Percentiles rank a stretch among this genome's conserved stretches.
phyloP scores from a whole-genome alignment of 2,888 invertebrate genomes.

The Apantesis nais region DNA sequence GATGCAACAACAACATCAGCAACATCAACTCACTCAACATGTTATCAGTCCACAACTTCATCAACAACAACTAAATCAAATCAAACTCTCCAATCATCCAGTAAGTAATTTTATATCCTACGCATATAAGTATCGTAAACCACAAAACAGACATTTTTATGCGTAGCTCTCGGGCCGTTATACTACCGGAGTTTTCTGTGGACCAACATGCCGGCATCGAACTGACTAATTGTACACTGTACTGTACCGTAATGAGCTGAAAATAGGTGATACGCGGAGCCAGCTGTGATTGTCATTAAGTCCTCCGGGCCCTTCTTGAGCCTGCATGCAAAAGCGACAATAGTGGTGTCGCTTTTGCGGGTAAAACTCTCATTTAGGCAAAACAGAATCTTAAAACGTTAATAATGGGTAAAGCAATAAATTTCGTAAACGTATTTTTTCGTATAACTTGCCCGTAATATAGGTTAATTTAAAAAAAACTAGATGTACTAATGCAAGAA shows the following conservation, averaged over 20 bases:
- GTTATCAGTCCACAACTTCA: conserved; percentile 66
- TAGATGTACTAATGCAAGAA: no score
- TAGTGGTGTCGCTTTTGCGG: no score
- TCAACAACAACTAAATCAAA: conserved; percentile 69
- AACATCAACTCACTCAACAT: conserved; percentile 69
- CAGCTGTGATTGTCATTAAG: background rate
- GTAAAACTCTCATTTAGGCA: background rate
- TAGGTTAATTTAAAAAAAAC: no score
- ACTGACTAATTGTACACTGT: no score
- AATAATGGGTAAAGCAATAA: no score
- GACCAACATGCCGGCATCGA: background rate
- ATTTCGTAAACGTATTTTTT: no score
- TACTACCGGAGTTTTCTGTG: no score
- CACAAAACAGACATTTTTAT: background rate
- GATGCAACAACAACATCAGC: conserved; percentile 50
- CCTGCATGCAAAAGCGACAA: background rate
- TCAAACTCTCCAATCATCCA: conserved; percentile 73
- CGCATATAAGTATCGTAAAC: background rate
- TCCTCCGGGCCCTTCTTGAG: background rate
- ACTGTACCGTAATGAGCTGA: no score
- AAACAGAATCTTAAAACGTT: no score
- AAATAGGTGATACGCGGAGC: no score
- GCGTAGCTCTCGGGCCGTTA: background rate
- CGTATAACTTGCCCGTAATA: background rate
- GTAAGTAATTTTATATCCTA: conserved; percentile 46